Conservation (phyloP, 2,888 invertebrate genomes). For the Drosophila siamana region DNA sequence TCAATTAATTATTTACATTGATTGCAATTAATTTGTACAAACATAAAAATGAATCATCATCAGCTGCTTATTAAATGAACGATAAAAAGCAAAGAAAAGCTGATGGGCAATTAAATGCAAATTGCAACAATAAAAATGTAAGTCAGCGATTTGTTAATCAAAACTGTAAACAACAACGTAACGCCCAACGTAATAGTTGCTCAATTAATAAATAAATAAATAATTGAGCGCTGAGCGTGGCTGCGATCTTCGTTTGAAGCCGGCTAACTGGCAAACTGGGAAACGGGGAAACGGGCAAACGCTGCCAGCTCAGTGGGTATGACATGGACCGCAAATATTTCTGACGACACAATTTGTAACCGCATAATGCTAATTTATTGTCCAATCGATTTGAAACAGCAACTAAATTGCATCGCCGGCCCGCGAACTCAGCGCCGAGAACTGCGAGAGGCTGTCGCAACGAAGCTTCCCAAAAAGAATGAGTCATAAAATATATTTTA, state of each 20-base stretch:
- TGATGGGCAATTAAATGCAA: no score
- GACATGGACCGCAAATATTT: constrained; percentile 43
- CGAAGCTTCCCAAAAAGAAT: constrained; percentile 35
- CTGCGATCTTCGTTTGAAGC: constrained; percentile 56
- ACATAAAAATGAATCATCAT: no score
- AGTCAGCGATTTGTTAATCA: neutral
- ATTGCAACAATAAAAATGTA: no score
- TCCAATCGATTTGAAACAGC: constrained; percentile 77
- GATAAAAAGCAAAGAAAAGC: no score
- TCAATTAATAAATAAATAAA: neutral
- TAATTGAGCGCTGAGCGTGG: no score
- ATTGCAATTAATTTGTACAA: no score
- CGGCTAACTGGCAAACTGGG: no score
- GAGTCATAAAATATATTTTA: constrained; percentile 68
- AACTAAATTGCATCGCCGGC: constrained; percentile 56
- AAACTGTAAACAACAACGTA: neutral
- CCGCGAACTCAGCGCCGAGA: neutral
- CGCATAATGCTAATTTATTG: constrained; percentile 79
- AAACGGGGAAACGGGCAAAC: no score
- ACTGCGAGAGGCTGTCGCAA: no score
- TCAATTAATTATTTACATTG: no score
- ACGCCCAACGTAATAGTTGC: neutral
- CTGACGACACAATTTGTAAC: constrained; percentile 49
- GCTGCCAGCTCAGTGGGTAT: constrained; percentile 67
- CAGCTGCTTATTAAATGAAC: no score